A percentile compares a stretch with the other conserved stretches of the same genome.
Evolutionary conservation across 2,888 invertebrate species (phyloP).

Genomic region (Drosophila eohydei): DNA sequence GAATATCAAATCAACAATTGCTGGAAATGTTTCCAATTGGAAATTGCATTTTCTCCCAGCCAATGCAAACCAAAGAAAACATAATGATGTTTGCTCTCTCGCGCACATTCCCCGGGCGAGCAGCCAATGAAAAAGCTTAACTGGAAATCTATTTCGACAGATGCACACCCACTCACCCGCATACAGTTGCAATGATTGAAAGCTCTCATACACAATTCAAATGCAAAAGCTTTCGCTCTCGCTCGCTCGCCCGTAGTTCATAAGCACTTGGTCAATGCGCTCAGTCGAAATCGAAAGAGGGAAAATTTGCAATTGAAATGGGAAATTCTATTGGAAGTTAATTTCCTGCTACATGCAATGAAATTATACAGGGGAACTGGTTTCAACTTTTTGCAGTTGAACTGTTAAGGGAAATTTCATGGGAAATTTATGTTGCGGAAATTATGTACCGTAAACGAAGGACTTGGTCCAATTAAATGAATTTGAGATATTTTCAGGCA

Average conservation of each 20-base stretch:
- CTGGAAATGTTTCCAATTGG: neutral
- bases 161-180: neutral
- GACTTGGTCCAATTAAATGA: too few species aligned
- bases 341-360: neutral
- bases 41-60: neutral
- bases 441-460: neutral
- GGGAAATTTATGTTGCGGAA: neutral
- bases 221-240: constrained; percentile 5
- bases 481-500: too few species aligned
- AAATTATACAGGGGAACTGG: neutral
- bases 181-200: neutral
- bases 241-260: neutral
- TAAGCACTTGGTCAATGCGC: neutral
- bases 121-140: neutral
- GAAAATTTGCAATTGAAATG: neutral
- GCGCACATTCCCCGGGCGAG: neutral
- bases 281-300: neutral
- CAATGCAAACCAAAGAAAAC: neutral
- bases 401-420: neutral
- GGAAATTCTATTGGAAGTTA: neutral
- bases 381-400: neutral
- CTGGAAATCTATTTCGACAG: neutral
- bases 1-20: neutral
- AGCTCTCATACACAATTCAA: constrained; percentile 1
- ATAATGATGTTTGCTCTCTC: neutral